Evolutionary conservation across 2,797 vertebrate species (phyloP), one percentile per base, ranked within the genome.

Genomic region (Fringilla coelebs): DNA sequence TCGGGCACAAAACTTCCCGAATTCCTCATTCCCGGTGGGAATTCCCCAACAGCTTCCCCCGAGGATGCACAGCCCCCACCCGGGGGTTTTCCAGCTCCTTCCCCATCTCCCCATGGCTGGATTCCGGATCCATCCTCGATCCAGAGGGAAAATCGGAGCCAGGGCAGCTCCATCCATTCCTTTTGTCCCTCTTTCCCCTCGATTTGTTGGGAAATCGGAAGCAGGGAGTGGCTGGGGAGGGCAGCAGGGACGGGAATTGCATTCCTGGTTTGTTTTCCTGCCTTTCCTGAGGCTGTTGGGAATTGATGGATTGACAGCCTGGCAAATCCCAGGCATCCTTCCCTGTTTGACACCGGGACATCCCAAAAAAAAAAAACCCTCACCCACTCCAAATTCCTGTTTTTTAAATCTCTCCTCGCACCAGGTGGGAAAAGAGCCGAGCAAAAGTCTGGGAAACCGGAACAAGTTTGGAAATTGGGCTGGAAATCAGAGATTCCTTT

Each of bases 101-200:
- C 20, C 46, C 58, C 25, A 2, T 12, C 31, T 62, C 28, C 57
- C 40, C n/a, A 7, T 1, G 1, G n/a, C n/a, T 3, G 4, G 31
- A 24, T 11, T 24, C 57, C 2, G n/a, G 71, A 58, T 43, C 46
- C 28, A 10, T 31, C 61, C 62, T 67, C 0, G 0, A 2, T 34
- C 67, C 38, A 32, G 54, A 61, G 11, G 40, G 60, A 34, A 85
- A 84, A 52, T 9, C 10, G 2, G 49, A 68, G 52, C 62, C 22
- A 0, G 3, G 45, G 21, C 0, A 1, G 63, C 34, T 91, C 66
- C 3, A 1, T 16, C 43, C 17, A 1, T 11, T 7, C 4, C 2
- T 31, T 79, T 94, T n/a, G n/a, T 66, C 31, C 74, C 40, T 7
- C 1, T 77, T 95, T 76, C 46, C 36, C 72, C 17, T 89, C 1